Evolutionary conservation across 2,888 invertebrate species (phyloP), one percentile per base, ranked within the genome.

Genomic region (Platerodrilus igneus): DNA sequence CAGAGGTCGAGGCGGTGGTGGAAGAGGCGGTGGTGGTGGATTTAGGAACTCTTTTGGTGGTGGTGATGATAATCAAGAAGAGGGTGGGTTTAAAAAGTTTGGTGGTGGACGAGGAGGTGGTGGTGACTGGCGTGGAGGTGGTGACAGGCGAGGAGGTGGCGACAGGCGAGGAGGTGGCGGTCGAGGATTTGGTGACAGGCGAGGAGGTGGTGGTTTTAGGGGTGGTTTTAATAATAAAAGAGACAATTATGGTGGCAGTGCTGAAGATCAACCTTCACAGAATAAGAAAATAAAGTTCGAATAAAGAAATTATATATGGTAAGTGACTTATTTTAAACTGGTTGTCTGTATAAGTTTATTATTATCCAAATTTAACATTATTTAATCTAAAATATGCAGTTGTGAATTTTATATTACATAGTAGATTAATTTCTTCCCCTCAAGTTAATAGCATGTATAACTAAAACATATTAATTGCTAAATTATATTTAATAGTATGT

Each of bases 211-310:
- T n/a, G 57, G 48, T 22, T 61, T 50, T 31, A 51, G 56, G 18
- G 59, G 61, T 7, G 58, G 57, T 21, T 62, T 61, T 26, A 63
- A 60, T 45, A 51, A 53, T 39, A 44, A 48, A 35, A 77, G 77
- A 59, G 77, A 78, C 59, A 78, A 80, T 60, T 82, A 79, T 54
- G 78, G 72, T 69, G n/a, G n/a, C n/a, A n/a, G n/a, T n/a, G n/a
- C n/a, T n/a, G 71, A 44, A n/a, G 49, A 56, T 18, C 57, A 62
- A 41, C 45, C 74, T n/a, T 50, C 66, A 43, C 78, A 81, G 66
- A 86, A 86, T 66, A 86, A 85, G 72, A 86, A 85, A 71, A 85
- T 84, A 42, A 77, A 74, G 36, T 85, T 85, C 63, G 81, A 66
- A 82, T 45, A 63, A 63, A 51, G 38, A 45, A 21, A 27, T 30